phyloP scores from a whole-genome alignment of 2,888 invertebrate genomes.

The Scotopteryx bipunctaria region DNA sequence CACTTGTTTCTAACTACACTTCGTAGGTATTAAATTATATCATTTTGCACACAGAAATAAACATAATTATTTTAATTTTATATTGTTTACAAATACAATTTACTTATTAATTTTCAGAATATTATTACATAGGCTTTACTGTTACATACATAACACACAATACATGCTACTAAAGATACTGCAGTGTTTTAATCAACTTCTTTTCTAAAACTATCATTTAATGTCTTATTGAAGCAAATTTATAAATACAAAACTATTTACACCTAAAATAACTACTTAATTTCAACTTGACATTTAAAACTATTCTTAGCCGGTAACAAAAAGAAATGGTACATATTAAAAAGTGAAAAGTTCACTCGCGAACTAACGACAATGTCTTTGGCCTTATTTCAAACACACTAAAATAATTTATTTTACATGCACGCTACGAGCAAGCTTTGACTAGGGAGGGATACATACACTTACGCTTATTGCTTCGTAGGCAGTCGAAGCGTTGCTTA shows the following conservation, averaged over 20 bases:
- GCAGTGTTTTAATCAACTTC: background rate
- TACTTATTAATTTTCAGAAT: constrained; percentile 4
- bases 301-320: constrained; percentile 6
- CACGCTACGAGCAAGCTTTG: constrained; percentile 44
- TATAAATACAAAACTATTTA: constrained; percentile 35
- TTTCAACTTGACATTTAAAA: background rate
- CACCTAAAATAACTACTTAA: constrained; percentile 17
- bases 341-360: constrained; percentile 12
- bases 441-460: constrained; percentile 51
- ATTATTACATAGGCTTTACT: background rate
- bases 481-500: constrained; percentile 11
- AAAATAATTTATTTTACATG: constrained; percentile 40
- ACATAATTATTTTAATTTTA: background rate
- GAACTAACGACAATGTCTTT: constrained; percentile 43
- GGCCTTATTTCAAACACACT: constrained; percentile 44
- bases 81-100: background rate
- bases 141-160: background rate
- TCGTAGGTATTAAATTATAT: constrained; percentile 8
- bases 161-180: background rate
- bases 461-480: constrained; percentile 10
- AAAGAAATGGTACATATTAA: constrained; percentile 13
- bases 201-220: constrained; percentile 2
- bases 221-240: background rate
- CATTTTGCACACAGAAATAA: background rate
- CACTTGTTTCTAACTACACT: constrained; percentile 51